Base-by-base conservation (phyloP, 2,113 vertebrate species). In the Syrrhaptes paradoxus region DNA sequence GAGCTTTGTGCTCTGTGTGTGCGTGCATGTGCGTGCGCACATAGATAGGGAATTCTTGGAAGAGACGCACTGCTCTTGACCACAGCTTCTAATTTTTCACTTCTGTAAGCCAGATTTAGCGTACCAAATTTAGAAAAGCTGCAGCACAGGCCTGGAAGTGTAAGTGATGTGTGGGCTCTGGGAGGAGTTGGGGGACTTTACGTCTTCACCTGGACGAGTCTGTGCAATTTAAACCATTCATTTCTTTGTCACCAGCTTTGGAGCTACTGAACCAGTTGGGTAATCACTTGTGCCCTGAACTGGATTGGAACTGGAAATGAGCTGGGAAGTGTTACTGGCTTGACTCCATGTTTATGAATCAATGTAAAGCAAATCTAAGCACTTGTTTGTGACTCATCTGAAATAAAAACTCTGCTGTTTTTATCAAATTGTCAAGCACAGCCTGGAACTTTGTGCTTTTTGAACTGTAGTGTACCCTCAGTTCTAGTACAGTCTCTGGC, bases 21-120 rank as follows among this genome's bases (percentile, higher is more conserved):
- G 10, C 17, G 13, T 36, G 46, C 9, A 3, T 31, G 22, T 18
- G 11, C 0, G 1, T 16, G 22, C 3, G 1, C 1, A 0, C 22
- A 19, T 3, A 52, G 26, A 34, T 22, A 14, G 21, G 46, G 24
- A 17, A 62, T 74, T 74, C 31, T 74, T 52, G 55, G 52, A 63
- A 46, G 57, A 81, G n/a, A 6, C 41, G 48, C 52, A 2, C 43
- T 54, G 21, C 45, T 51, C 13, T 59, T 36, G 67, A 21, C 25
- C 31, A 8, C 0, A 0, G 41, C 38, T 66, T 59, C 29, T 17
- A 31, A 58, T 17, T 73, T 34, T 62, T 48, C 5, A 0, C 24
- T 65, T 43, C 28, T 28, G 5, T 32, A 20, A 55, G 6, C 17
- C 38, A 20, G 46, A 8, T 4, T 25, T 17, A 45, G 20, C 4